These are phyloP conservation scores for Diabrotica undecimpunctata DNA, from an alignment of 1,140 invertebrate genomes.

Conservation along the genomic window DNA sequence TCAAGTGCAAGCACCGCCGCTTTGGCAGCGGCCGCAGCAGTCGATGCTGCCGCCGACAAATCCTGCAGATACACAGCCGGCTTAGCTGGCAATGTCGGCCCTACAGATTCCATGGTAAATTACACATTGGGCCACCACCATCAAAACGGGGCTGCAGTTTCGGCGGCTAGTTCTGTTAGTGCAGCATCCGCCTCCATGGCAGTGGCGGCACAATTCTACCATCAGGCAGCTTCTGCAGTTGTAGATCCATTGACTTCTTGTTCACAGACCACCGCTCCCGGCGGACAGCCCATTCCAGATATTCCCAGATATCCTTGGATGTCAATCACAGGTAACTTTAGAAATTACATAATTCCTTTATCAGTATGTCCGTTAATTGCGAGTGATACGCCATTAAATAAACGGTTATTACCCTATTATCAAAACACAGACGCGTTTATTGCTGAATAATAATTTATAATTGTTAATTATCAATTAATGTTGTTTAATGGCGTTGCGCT, in stretches of 20 bases:
- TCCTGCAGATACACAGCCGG: slow-evolving; percentile 73
- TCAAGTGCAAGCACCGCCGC: slow-evolving; percentile 51
- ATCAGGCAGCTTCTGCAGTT: slow-evolving; percentile 70
- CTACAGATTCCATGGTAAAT: slow-evolving; percentile 74
- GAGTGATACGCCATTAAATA: neutral
- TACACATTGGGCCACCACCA: slow-evolving; percentile 71
- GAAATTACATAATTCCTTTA: too few species aligned
- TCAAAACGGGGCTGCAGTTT: slow-evolving; percentile 67
- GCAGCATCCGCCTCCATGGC: slow-evolving; percentile 73
- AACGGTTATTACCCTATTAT: neutral
- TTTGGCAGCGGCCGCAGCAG: slow-evolving; percentile 60
- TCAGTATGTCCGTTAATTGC: neutral
- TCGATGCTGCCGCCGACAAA: slow-evolving; percentile 63
- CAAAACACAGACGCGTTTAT: neutral
- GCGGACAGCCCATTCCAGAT: slow-evolving; percentile 74
- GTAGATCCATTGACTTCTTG: slow-evolving; percentile 62
- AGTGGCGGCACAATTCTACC: slow-evolving; percentile 82
- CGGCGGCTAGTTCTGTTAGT: slow-evolving; percentile 56
- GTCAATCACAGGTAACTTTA: slow-evolving; percentile 86
- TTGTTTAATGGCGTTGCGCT: neutral
- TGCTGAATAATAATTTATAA: slow-evolving; percentile 3
- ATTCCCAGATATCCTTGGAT: slow-evolving; percentile 95
- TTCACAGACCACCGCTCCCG: slow-evolving; percentile 61
- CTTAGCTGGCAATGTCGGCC: slow-evolving; percentile 60
- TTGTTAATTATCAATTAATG: neutral